Evolutionary conservation across 2,797 vertebrate species (phyloP).

Genomic region (Pipistrellus kuhlii): DNA sequence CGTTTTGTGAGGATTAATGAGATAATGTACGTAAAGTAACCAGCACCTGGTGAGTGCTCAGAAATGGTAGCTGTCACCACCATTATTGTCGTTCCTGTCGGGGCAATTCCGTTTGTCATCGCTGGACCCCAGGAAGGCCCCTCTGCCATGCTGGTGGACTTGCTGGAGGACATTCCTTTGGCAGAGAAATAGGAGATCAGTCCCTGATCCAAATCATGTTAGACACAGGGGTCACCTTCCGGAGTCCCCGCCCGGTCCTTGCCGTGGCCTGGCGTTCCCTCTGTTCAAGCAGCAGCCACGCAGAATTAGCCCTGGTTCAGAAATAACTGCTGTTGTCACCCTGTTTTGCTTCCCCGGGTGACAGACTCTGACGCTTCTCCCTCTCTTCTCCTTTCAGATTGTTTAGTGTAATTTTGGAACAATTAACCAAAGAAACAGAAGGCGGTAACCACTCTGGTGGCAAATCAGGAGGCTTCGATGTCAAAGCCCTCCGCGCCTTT

Average conservation of each 20-base stretch:
- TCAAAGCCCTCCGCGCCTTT: slow-evolving; percentile 99
- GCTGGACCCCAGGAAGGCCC: not conserved
- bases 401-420: slow-evolving; percentile 99
- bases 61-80: not conserved
- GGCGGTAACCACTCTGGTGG: slow-evolving; percentile 93
- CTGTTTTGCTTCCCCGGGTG: slow-evolving; percentile 56
- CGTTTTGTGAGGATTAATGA: not conserved
- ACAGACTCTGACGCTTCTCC: slow-evolving; percentile 72
- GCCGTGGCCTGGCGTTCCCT: not conserved
- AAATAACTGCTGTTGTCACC: slow-evolving; percentile 63
- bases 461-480: slow-evolving; percentile 98
- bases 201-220: not conserved
- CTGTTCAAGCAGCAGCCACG: slow-evolving; percentile 44
- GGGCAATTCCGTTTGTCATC: not conserved
- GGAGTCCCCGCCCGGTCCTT: not conserved
- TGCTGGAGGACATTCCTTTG: not conserved
- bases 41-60: rapidly evolving
- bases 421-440: slow-evolving; percentile 95
- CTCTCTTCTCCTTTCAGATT: slow-evolving; percentile 89
- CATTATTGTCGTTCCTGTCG: not conserved
- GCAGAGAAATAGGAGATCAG: not conserved
- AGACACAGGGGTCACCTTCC: not conserved
- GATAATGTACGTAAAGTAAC: not conserved
- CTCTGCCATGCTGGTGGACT: not conserved
- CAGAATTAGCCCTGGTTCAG: slow-evolving; percentile 63